Percentiles rank a stretch among this genome's conserved stretches.
These are phyloP conservation scores for Aphaenogaster ashmeadi DNA, from an alignment of 1,140 invertebrate species.

Conservation along the genomic window DNA sequence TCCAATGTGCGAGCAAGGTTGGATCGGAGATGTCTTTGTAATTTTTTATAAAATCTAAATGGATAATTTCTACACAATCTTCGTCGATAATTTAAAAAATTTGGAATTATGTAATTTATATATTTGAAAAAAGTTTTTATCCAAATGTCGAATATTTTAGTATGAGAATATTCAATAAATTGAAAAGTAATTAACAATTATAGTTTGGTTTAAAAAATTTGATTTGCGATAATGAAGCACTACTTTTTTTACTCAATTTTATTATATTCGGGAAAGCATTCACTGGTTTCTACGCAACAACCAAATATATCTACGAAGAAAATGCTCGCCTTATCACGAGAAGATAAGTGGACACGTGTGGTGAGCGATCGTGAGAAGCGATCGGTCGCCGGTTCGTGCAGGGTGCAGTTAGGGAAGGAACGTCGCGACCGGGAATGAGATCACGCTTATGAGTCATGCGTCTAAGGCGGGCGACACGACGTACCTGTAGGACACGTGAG, in stretches of 20 bases:
- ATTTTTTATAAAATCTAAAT: slow-evolving; percentile 6
- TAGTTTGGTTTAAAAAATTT: not conserved
- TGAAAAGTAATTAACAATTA: not conserved
- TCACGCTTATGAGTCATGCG: slow-evolving; percentile 70
- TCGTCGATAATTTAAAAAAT: not conserved
- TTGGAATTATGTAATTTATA: not conserved
- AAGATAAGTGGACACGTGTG: slow-evolving; percentile 40
- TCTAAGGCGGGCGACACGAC: slow-evolving; percentile 44
- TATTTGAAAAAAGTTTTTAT: not conserved
- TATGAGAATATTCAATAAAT: not conserved
- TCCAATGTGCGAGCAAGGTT: not conserved
- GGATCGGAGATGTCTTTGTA: not conserved
- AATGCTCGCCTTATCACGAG: slow-evolving; percentile 35
- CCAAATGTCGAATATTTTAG: not conserved
- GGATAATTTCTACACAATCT: not conserved
- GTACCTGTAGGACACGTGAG: slow-evolving; percentile 64
- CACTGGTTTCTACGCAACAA: not conserved
- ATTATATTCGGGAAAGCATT: not conserved
- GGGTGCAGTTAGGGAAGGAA: slow-evolving; percentile 27
- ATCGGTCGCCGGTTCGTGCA: not conserved
- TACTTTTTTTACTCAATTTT: not conserved
- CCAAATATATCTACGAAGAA: slow-evolving; percentile 27
- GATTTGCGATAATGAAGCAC: too few species aligned
- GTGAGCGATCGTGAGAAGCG: slow-evolving; percentile 23
- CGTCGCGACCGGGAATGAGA: slow-evolving; percentile 62